phyloP scores from a whole-genome alignment of 2,888 invertebrate species.

The Dasypogon diadema region DNA sequence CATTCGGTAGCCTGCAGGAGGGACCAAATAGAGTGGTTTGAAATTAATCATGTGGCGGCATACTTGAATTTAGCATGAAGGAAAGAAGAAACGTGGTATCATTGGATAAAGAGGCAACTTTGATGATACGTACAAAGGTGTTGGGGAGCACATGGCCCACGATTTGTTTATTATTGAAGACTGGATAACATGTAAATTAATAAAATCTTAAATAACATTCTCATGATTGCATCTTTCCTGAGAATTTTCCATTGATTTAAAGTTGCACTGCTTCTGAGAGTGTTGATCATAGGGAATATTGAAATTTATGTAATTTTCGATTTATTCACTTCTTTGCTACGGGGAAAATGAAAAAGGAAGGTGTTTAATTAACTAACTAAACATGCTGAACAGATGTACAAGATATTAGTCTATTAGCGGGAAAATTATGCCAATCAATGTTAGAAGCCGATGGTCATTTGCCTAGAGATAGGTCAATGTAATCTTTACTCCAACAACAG shows the following conservation, averaged over 20 bases:
- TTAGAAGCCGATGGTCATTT: too few species aligned
- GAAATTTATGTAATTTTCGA: too few species aligned
- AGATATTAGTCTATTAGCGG: too few species aligned
- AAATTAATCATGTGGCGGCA: constrained; percentile 33
- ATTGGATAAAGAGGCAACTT: neutral
- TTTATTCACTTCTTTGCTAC: too few species aligned
- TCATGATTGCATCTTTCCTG: neutral
- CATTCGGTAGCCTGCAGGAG: constrained; percentile 20
- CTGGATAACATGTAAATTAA: neutral
- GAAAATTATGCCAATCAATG: too few species aligned
- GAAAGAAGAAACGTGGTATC: constrained; percentile 4
- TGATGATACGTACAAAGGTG: constrained; percentile 8
- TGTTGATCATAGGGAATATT: too few species aligned
- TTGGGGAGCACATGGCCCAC: constrained; percentile 12
- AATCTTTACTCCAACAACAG: too few species aligned
- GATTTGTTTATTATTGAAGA: constrained; percentile 33
- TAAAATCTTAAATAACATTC: neutral
- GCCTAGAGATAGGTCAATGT: too few species aligned
- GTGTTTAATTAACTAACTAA: too few species aligned
- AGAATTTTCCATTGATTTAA: neutral
- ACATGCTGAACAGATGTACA: too few species aligned
- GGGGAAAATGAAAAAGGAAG: too few species aligned
- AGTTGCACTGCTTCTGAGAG: too few species aligned
- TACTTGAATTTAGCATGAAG: constrained; percentile 18
- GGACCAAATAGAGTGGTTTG: constrained; percentile 27